phyloP scores from a whole-genome alignment of 2,888 invertebrate species.

The Drosophila suboccidentalis region DNA sequence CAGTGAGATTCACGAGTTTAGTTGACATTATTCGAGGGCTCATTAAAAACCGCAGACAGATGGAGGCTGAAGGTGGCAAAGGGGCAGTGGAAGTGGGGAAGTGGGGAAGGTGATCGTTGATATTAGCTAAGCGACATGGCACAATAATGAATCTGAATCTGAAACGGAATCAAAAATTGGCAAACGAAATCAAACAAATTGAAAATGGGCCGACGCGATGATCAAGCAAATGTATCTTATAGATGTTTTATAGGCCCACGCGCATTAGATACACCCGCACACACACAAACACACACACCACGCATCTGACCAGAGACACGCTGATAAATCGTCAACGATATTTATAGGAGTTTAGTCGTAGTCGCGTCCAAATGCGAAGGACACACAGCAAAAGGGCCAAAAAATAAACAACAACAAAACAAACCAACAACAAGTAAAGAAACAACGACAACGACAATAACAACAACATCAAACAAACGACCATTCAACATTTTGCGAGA shows the following conservation, averaged over 20 bases:
- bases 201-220: conserved; percentile 62
- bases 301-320: conserved; percentile 18
- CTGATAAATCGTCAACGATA: conserved; percentile 72
- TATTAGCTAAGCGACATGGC: conserved; percentile 22
- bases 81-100: too few species aligned
- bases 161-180: conserved; percentile 38
- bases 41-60: conserved; percentile 12
- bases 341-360: conserved; percentile 72
- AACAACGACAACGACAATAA: not conserved
- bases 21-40: conserved; percentile 22
- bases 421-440: not conserved
- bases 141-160: conserved; percentile 4
- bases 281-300: conserved; percentile 20
- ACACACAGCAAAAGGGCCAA: conserved; percentile 41
- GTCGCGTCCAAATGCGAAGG: conserved; percentile 62
- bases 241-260: conserved; percentile 70
- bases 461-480: conserved; percentile 3
- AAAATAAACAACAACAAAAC: not conserved
- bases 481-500: conserved; percentile 32
- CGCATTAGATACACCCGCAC: conserved; percentile 46
- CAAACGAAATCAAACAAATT: conserved; percentile 71
- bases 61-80: not conserved
- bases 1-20: conserved; percentile 11
- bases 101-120: conserved; percentile 7
- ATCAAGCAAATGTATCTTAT: conserved; percentile 43